Conservation (phyloP, 2,888 invertebrate species). For the Syritta pipiens region DNA sequence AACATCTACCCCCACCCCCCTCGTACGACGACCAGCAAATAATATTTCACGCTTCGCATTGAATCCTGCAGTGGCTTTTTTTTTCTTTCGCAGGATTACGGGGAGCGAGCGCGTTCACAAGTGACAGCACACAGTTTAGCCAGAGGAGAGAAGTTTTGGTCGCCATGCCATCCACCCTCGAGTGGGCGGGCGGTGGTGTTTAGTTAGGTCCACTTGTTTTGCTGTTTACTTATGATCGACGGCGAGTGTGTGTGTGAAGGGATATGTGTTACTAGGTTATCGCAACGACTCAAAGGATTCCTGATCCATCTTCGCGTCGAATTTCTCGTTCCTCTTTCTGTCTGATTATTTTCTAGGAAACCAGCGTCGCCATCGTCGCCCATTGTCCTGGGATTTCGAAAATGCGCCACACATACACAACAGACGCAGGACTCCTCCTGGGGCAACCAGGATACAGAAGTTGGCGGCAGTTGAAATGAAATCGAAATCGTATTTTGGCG, state of each 20-base stretch:
- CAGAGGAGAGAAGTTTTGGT: conserved; percentile 9
- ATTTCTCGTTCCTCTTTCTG: conserved; percentile 3
- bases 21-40: conserved; percentile 29
- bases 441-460: conserved; percentile 39
- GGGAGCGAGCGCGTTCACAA: conserved; percentile 48
- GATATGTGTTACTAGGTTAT: conserved; percentile 64
- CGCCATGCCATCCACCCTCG: background rate
- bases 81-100: conserved; percentile 53
- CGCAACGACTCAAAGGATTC: conserved; percentile 57
- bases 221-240: conserved; percentile 22
- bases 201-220: conserved; percentile 56
- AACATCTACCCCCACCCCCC: background rate
- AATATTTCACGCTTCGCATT: conserved; percentile 59
- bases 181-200: conserved; percentile 28
- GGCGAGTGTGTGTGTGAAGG: conserved; percentile 3
- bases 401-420: conserved; percentile 37
- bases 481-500: conserved; percentile 57
- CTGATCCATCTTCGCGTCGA: conserved; percentile 24
- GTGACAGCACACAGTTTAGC: conserved; percentile 57
- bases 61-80: conserved; percentile 32
- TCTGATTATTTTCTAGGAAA: conserved; percentile 24
- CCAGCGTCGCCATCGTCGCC: background rate
- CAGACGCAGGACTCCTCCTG: conserved; percentile 28
- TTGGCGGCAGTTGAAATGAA: conserved; percentile 52
- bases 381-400: conserved; percentile 35